A percentile compares a stretch with the other conserved stretches of the same genome.
phyloP scores from a whole-genome alignment of 2,888 invertebrate species.

The Platycheirus rosarum region DNA sequence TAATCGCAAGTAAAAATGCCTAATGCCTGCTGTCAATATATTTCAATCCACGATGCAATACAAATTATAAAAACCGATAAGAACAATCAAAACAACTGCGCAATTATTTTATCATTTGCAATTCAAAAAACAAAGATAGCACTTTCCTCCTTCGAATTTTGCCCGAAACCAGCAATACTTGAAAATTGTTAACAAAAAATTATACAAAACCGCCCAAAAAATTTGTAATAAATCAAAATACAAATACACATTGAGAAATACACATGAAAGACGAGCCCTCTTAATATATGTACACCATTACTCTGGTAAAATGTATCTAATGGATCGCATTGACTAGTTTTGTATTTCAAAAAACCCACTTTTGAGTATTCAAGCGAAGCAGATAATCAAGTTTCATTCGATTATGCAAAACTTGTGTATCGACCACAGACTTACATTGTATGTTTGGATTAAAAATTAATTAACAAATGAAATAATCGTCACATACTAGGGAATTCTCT shows the following conservation, averaged over 20 bases:
- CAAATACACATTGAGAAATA: background rate
- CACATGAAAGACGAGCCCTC: constrained; percentile 19
- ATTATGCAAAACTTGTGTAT: constrained; percentile 5
- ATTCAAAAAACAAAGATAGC: background rate
- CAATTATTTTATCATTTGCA: background rate
- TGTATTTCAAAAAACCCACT: background rate
- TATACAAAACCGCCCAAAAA: background rate
- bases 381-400: constrained; percentile 40
- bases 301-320: background rate
- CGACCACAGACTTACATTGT: background rate
- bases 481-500: constrained; percentile 23
- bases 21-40: background rate
- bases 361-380: constrained; percentile 3
- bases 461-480: constrained; percentile 14
- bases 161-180: background rate
- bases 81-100: background rate
- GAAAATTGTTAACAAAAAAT: constrained; percentile 4
- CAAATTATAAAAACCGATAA: background rate
- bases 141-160: background rate
- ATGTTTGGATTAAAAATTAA: constrained; percentile 12
- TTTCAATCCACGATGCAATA: background rate
- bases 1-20: too few relatives aligned
- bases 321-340: background rate
- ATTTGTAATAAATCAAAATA: background rate
- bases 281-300: background rate